A percentile compares a stretch with the other conserved stretches of the same genome.
Evolutionary conservation across 1,140 invertebrate genomes (phyloP).

Genomic region (Orussus abietinus): DNA sequence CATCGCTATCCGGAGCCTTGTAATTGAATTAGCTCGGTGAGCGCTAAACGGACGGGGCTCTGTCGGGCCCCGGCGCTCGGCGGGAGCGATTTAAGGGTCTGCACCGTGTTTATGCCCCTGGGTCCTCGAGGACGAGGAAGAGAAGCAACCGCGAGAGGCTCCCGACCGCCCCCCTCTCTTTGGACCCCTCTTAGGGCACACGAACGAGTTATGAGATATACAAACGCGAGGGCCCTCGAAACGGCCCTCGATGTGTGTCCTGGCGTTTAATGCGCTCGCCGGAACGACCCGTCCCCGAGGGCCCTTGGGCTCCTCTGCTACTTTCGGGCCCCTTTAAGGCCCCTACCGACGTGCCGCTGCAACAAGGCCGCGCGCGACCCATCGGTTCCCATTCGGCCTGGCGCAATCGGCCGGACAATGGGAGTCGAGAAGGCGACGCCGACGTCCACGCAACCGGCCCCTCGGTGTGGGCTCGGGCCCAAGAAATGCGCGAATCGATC

Average conservation of each 20-base stretch:
- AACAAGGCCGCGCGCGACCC: background rate
- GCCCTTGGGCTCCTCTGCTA: background rate
- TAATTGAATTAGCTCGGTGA: slow-evolving; percentile 25
- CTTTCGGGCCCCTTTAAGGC: background rate
- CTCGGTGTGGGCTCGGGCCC: no score
- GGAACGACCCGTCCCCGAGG: no score
- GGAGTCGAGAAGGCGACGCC: background rate
- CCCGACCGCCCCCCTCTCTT: slow-evolving; percentile 6
- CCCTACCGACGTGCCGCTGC: background rate
- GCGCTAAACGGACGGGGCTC: slow-evolving; percentile 15
- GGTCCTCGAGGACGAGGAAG: background rate
- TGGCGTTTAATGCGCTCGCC: slow-evolving; percentile 33
- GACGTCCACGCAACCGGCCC: no score
- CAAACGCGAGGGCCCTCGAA: slow-evolving; percentile 40
- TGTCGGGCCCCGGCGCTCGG: background rate
- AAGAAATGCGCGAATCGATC: no score
- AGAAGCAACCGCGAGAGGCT: slow-evolving; percentile 9
- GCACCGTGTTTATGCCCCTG: background rate
- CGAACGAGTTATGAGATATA: slow-evolving; percentile 46
- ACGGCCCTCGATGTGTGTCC: slow-evolving; percentile 31
- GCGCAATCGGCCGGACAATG: background rate
- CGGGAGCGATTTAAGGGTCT: slow-evolving; percentile 8
- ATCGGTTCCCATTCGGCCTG: background rate
- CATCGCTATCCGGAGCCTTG: slow-evolving; percentile 11
- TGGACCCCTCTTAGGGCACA: slow-evolving; percentile 3